Evolutionary conservation across 2,888 invertebrate genomes (phyloP).

Genomic region (Melikaiella ostensackeni): DNA sequence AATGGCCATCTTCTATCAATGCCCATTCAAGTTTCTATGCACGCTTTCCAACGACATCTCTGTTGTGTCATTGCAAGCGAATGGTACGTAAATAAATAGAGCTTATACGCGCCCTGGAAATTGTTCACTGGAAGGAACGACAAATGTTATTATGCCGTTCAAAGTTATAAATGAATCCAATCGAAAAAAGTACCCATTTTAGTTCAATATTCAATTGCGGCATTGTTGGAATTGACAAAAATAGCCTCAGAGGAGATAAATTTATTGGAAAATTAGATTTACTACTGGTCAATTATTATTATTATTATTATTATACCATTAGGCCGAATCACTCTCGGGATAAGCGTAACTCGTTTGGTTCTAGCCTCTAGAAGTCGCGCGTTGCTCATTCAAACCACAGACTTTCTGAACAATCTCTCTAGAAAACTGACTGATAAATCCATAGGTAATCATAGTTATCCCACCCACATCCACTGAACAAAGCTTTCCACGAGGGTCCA

Average conservation of each 20-base stretch:
- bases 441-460: no score
- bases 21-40: constrained; percentile 24
- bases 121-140: constrained; percentile 3
- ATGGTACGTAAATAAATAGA: constrained; percentile 26
- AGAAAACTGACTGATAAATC: no score
- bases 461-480: no score
- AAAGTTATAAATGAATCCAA: constrained; percentile 4
- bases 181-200: neutral
- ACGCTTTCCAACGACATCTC: constrained; percentile 1
- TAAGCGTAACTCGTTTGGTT: no score
- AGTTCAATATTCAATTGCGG: neutral
- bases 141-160: neutral
- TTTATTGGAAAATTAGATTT: no score
- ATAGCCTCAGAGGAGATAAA: neutral
- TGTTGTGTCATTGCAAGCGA: constrained; percentile 34
- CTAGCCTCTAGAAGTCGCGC: no score
- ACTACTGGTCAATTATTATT: no score
- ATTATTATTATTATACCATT: no score
- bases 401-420: no score
- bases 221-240: neutral
- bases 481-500: no score
- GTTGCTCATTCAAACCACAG: no score
- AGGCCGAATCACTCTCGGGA: no score
- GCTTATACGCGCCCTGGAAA: constrained; percentile 19
- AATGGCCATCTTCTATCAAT: constrained; percentile 51